phyloP scores from a whole-genome alignment of 2,113 vertebrate genomes.

The Macquaria australasica region DNA sequence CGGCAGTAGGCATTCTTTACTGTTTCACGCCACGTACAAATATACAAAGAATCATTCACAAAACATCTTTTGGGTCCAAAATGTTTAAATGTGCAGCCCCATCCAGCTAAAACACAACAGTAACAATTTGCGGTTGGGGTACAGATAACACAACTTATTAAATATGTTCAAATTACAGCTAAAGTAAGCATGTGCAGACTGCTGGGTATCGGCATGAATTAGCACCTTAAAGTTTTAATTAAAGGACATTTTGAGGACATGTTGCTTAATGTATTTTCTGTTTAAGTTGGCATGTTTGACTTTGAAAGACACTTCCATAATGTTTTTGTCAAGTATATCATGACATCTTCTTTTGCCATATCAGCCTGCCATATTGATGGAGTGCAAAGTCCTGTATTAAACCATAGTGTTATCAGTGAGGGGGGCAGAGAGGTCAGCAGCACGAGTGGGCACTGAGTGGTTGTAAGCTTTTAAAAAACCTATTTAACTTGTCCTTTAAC shows the following conservation, averaged over 20 bases:
- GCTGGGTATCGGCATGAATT: background rate
- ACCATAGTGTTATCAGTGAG: background rate
- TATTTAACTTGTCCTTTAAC: slow-evolving; percentile 2
- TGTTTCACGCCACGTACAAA: background rate
- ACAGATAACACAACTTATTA: background rate
- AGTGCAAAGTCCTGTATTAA: slow-evolving; percentile 2
- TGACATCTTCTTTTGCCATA: background rate
- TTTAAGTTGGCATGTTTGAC: background rate
- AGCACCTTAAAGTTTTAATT: background rate
- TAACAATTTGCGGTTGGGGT: background rate
- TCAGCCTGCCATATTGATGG: slow-evolving; percentile 10
- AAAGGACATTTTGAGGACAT: background rate
- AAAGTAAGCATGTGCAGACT: background rate
- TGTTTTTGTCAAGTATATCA: background rate
- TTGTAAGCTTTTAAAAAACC: slow-evolving; percentile 5
- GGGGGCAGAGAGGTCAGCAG: slow-evolving; percentile 26
- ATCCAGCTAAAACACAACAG: background rate
- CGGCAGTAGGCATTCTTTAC: background rate
- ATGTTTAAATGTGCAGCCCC: background rate
- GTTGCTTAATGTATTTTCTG: background rate
- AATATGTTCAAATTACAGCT: background rate
- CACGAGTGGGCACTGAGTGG: background rate
- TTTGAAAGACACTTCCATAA: background rate
- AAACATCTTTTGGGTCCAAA: background rate
- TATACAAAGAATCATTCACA: background rate